phyloP scores from a whole-genome alignment of 2,113 vertebrate species.

The Dasypus novemcinctus region DNA sequence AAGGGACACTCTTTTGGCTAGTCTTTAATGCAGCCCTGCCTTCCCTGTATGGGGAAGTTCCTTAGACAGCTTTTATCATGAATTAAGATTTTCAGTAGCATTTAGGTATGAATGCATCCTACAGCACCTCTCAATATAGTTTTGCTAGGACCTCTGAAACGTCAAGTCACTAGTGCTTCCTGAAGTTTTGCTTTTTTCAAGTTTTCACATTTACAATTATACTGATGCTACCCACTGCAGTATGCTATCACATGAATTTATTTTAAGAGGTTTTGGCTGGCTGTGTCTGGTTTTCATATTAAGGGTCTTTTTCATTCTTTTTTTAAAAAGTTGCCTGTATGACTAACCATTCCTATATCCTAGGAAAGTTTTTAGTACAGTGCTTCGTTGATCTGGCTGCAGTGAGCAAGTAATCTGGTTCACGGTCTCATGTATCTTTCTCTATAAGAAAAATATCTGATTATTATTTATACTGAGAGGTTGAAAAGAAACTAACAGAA shows the following conservation, averaged over 20 bases:
- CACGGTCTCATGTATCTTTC: not conserved
- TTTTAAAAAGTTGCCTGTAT: not conserved
- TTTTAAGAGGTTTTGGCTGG: not conserved
- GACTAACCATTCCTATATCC: not conserved
- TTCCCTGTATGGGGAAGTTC: not conserved
- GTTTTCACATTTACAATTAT: not conserved
- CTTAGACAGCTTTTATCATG: not conserved
- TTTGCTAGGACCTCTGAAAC: not conserved
- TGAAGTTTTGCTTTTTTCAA: not conserved
- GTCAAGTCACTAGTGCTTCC: not conserved
- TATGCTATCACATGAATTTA: not conserved
- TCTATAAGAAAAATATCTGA: not conserved
- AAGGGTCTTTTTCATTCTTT: not conserved
- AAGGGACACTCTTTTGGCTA: not conserved
- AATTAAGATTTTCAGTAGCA: not conserved
- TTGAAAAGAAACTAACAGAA: slow-evolving; percentile 6
- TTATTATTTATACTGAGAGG: not conserved
- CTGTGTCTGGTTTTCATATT: not conserved
- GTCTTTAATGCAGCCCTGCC: not conserved
- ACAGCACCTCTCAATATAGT: not conserved
- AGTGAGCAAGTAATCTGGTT: not conserved
- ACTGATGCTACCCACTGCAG: not conserved
- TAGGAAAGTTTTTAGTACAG: not conserved
- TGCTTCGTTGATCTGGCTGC: not conserved
- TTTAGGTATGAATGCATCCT: not conserved